Evolutionary conservation across 2,113 vertebrate species (phyloP), one percentile per base, ranked within the genome.

Genomic region (Anguilla rostrata): DNA sequence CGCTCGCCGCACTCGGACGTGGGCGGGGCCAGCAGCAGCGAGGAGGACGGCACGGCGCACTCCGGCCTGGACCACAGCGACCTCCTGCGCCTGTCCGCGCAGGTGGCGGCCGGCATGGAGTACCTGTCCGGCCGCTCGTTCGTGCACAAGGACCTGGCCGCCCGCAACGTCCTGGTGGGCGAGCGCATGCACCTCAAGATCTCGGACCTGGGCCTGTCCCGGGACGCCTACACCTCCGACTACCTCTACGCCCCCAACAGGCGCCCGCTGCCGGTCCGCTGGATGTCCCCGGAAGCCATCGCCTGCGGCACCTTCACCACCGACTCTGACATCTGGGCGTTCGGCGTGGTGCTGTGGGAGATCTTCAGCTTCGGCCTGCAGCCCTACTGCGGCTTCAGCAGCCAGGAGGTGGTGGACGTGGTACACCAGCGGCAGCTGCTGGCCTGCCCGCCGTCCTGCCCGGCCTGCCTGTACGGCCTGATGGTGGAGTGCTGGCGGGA

Each of bases 401-500:
- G 99, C 91, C 98, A 99, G 93, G 98, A 99, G 91, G 98, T 99
- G 90, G 98, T 99, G 46, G 98, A 99, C 92, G 98, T 99, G 98
- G 96, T 99, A 91, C 95, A 98, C 3, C 98, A 99, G 91, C 94
- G 97, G 1, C 98, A 99, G 89, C 95, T 99, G 86, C 93, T 99
- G 90, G 97, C 98, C 0, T 99, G 98, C 92, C 98, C 98, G 0
- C 98, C 99, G 91, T 98, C 99, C 92, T 99, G 98, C 89, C 98
- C 98, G 0, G 97, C 97, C 39, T 95, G 98, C 84, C 96, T 99
- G 94, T 99, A 99, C 83, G 93, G 94, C 83, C 93, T 99, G 92
- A 99, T 99, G 98, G 97, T 97, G 0, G 98, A 99, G 92, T 99
- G 98, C 91, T 99, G 98, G 98, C 97, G 97, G 85, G 98, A 99